Conservation (phyloP, 2,113 vertebrate genomes). For the Xyliphius kryptos region DNA sequence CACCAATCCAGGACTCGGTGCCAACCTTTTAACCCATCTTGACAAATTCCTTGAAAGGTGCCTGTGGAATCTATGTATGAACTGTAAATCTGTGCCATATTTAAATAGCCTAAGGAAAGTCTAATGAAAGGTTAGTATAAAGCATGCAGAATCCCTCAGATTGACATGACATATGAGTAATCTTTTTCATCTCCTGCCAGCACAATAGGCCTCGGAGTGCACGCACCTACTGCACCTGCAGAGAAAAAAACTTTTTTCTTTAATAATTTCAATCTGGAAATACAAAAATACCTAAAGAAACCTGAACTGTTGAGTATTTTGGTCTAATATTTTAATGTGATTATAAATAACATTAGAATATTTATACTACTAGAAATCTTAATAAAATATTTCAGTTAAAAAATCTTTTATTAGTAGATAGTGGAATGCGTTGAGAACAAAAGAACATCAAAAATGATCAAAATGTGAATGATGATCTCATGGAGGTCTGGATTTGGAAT, state of each 20-base stretch:
- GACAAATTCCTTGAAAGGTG: constrained; percentile 9
- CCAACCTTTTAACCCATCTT: constrained; percentile 23
- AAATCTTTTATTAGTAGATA: no score
- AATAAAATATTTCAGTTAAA: no score
- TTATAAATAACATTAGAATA: no score
- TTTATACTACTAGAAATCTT: no score
- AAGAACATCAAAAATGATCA: no score
- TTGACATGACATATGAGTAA: constrained; percentile 23
- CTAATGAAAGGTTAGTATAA: constrained; percentile 41
- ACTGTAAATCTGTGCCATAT: constrained; percentile 27
- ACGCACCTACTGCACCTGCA: constrained; percentile 17
- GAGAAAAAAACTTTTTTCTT: constrained; percentile 31
- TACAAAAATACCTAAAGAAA: no score
- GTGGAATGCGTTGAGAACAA: no score
- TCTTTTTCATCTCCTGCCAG: constrained; percentile 40
- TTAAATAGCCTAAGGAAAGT: constrained; percentile 37
- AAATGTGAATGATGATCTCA: no score
- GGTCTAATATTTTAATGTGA: no score
- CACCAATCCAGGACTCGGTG: constrained; percentile 22
- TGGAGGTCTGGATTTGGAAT: no score
- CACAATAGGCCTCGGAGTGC: constrained; percentile 25
- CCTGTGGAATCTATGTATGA: constrained; percentile 28
- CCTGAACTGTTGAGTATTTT: no score
- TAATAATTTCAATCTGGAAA: no score
- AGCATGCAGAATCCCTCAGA: constrained; percentile 40